Conservation (phyloP, 2,888 invertebrate species). For the Amphipoea oculea region DNA sequence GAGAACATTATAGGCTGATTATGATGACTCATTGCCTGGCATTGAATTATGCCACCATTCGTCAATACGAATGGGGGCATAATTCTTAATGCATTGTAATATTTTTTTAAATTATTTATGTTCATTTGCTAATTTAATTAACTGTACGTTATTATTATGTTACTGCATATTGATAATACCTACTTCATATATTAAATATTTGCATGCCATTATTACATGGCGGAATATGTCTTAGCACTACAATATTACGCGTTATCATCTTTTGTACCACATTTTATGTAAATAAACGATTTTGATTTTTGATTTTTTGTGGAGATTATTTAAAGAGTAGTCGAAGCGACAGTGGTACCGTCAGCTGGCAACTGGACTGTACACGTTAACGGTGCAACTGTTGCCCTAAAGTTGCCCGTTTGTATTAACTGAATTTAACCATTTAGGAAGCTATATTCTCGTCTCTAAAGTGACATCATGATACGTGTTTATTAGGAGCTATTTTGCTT, state of each 20-base stretch:
- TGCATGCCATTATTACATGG: too few species aligned
- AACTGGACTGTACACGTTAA: neutral
- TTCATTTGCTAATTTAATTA: too few species aligned
- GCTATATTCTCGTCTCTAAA: conserved; percentile 31
- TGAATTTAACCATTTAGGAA: conserved; percentile 49
- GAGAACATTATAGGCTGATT: neutral
- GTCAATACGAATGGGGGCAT: too few species aligned
- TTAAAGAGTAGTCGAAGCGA: neutral
- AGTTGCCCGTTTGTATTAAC: conserved; percentile 40
- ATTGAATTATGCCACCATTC: neutral
- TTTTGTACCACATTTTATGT: too few species aligned
- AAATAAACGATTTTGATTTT: too few species aligned
- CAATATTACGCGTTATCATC: too few species aligned
- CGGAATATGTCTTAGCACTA: too few species aligned
- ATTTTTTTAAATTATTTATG: too few species aligned
- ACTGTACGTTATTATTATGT: too few species aligned
- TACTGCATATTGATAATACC: too few species aligned
- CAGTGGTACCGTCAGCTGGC: neutral
- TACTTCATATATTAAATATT: too few species aligned
- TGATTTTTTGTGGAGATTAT: neutral
- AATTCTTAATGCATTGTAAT: too few species aligned
- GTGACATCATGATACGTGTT: conserved; percentile 59
- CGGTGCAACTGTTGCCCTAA: neutral
- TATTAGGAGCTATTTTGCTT: conserved; percentile 40
- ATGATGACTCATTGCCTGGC: neutral